These are phyloP conservation scores for Argyrosomus regius DNA, from an alignment of 2,797 vertebrate genomes.

Conservation along the genomic window DNA sequence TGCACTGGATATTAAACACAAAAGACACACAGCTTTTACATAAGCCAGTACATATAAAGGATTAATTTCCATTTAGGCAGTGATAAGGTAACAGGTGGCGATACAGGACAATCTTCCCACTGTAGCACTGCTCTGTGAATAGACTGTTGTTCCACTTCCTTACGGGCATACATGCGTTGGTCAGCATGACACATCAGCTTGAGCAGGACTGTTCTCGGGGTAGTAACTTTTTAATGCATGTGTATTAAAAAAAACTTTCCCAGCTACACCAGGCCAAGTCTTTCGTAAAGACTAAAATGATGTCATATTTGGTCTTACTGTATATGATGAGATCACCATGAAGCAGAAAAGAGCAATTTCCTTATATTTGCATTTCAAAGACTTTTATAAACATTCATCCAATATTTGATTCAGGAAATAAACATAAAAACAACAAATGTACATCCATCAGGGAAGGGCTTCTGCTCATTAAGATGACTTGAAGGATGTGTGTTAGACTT, in stretches of 20 bases:
- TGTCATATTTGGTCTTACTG: conserved; percentile 16
- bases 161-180: background rate
- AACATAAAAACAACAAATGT: conserved; percentile 21
- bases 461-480: conserved; percentile 25
- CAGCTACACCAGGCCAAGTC: background rate
- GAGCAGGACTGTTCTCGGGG: background rate
- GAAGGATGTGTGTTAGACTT: conserved; percentile 11
- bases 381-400: background rate
- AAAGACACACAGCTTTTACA: conserved; percentile 14
- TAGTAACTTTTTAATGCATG: background rate
- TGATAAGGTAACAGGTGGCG: conserved; percentile 65
- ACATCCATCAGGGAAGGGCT: background rate
- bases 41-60: conserved; percentile 24
- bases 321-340: background rate
- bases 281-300: background rate
- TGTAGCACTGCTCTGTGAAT: background rate
- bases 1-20: conserved; percentile 17
- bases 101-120: conserved; percentile 39
- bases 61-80: conserved; percentile 61
- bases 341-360: background rate
- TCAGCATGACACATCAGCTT: conserved; percentile 1
- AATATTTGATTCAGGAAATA: conserved; percentile 27
- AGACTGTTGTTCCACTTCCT: conserved; percentile 31
- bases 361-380: background rate
- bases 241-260: conserved; percentile 9